Evolutionary conservation across 2,113 vertebrate species (phyloP).

Genomic region (Seriola dumerili): DNA sequence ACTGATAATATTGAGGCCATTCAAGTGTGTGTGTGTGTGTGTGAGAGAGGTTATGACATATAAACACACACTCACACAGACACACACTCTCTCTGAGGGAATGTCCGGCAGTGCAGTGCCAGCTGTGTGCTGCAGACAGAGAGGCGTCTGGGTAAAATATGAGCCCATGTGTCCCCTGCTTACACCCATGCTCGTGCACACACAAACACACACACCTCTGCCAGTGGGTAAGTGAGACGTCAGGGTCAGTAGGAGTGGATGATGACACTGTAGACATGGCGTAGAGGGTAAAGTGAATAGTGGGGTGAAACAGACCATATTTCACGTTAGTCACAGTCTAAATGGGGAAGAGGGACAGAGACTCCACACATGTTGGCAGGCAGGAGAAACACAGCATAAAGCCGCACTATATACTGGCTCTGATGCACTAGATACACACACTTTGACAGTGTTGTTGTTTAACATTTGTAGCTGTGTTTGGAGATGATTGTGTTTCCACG

Average conservation of each 20-base stretch:
- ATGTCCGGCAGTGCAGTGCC: conserved; percentile 71
- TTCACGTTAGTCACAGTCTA: conserved; percentile 71
- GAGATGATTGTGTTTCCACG: conserved; percentile 20
- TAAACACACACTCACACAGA: conserved; percentile 19
- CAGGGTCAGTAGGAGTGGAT: conserved; percentile 68
- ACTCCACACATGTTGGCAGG: conserved; percentile 17
- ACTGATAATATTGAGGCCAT: neutral
- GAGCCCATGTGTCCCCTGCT: conserved; percentile 66
- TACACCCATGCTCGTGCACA: conserved; percentile 26
- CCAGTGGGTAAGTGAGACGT: conserved; percentile 78
- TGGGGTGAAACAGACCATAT: conserved; percentile 54
- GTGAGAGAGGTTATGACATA: conserved; percentile 26
- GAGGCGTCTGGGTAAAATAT: conserved; percentile 83
- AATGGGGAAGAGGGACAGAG: conserved; percentile 41
- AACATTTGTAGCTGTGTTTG: conserved; percentile 22
- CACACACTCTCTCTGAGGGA: conserved; percentile 59
- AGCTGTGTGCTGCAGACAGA: conserved; percentile 79
- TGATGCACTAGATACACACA: conserved; percentile 20
- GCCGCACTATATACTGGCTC: conserved; percentile 9
- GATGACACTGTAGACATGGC: conserved; percentile 75
- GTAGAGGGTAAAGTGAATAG: conserved; percentile 62
- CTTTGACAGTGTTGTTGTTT: conserved; percentile 42
- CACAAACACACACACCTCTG: conserved; percentile 48
- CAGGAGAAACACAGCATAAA: conserved; percentile 24
- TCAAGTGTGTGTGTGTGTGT: conserved; percentile 11